Conservation (phyloP, 2,888 invertebrate species). For the Sipunculus nudus region DNA sequence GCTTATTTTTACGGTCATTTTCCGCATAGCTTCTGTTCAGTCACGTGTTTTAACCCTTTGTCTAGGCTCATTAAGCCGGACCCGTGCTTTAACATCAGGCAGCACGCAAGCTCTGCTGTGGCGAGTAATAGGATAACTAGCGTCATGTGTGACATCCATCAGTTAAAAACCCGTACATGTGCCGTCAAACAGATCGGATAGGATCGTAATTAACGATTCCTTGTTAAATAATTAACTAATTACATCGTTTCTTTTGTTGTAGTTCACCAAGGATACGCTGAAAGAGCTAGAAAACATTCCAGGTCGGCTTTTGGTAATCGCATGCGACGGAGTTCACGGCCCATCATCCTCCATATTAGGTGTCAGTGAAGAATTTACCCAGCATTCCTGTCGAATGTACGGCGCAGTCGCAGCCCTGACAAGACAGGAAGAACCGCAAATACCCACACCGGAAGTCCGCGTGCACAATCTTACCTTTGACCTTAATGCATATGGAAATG, state of each 20-base stretch:
- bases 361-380: conserved; percentile 54
- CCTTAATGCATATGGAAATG: conserved; percentile 52
- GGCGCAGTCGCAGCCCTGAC: conserved; percentile 60
- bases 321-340: conserved; percentile 57
- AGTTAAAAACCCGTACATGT: too few species aligned
- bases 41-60: too few species aligned
- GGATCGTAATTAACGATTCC: too few species aligned
- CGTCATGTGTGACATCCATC: too few species aligned
- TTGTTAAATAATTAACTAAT: too few species aligned
- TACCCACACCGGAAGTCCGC: conserved; percentile 37
- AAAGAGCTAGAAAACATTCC: conserved; percentile 45
- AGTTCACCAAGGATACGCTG: conserved; percentile 55
- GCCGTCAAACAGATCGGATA: too few species aligned
- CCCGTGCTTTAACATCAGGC: too few species aligned
- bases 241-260: conserved; percentile 33
- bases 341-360: conserved; percentile 52
- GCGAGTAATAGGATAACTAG: too few species aligned
- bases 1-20: too few species aligned
- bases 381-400: conserved; percentile 54
- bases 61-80: too few species aligned
- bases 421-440: conserved; percentile 43
- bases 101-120: too few species aligned
- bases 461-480: conserved; percentile 58
- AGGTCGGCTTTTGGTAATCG: conserved; percentile 54
- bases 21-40: too few species aligned